A percentile compares a stretch with the other conserved stretches of the same genome.
These are phyloP conservation scores for Dione juno DNA, from an alignment of 2,888 invertebrate genomes.

Conservation along the genomic window DNA sequence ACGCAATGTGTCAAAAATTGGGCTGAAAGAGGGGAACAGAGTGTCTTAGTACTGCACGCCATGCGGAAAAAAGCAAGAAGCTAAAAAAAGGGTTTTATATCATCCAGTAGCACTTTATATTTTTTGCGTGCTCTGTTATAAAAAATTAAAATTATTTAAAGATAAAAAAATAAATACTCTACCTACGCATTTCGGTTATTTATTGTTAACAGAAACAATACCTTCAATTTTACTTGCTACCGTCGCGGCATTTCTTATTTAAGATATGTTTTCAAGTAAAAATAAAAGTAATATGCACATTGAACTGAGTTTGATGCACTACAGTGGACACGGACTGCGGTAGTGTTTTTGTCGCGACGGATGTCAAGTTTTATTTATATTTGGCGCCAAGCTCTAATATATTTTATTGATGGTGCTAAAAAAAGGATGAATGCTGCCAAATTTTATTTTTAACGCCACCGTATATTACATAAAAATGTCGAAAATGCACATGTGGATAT, in stretches of 20 bases:
- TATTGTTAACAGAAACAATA: neutral
- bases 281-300: slow-evolving; percentile 12
- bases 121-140: neutral
- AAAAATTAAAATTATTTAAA: neutral
- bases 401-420: slow-evolving; percentile 56
- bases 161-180: neutral
- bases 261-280: neutral
- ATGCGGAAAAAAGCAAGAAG: too few species aligned
- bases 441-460: slow-evolving; percentile 53
- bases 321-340: slow-evolving; percentile 28
- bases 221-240: neutral
- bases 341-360: slow-evolving; percentile 53
- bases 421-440: slow-evolving; percentile 58
- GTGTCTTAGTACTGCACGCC: too few species aligned
- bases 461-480: slow-evolving; percentile 31
- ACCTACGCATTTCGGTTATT: neutral
- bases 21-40: too few species aligned
- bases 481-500: slow-evolving; percentile 17
- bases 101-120: too few species aligned
- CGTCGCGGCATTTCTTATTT: neutral
- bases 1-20: too few species aligned
- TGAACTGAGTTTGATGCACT: slow-evolving; percentile 25
- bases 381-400: slow-evolving; percentile 73
- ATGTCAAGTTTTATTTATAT: slow-evolving; percentile 71
- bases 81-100: too few species aligned